Base-by-base conservation (phyloP, 2,888 invertebrate species). In the Aphidoletes aphidimyza region DNA sequence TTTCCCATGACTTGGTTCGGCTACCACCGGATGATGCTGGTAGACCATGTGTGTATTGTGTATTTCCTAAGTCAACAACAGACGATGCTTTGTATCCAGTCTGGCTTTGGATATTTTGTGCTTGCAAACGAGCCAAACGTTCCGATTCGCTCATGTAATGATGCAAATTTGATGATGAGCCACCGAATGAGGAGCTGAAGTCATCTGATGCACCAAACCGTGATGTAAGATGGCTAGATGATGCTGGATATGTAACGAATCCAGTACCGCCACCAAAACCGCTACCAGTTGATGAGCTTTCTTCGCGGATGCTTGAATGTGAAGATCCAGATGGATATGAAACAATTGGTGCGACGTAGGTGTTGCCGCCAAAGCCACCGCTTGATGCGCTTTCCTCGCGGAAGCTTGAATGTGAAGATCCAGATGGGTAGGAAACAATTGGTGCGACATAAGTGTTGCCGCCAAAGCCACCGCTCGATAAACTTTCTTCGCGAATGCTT, bases 51-150 rank as follows among this genome's bases (percentile, higher is more conserved):
- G 34, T 17, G n/a, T 54, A 42, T 42, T 54, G 54, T 9, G 1
- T 3, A n/a, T 22, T 9, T 36, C 37, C 81, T n/a, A 37, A 37
- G 37, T 81, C 37, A 81, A 22, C 81, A 6, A 9, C 22, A 37
- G 81, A 37, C 2, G 8, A 0, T n/a, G 37, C 17, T 37, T 81
- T 36, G 37, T 81, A 81, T 36, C 37, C 81, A 3, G 8, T 22
- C 37, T 17, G 22, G 6, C 81, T 22, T 36, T 81, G 81, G 37
- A 81, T 81, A 22, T 81, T 81, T 36, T 37, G 37, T 30, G 81
- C 81, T 81, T 81, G 81, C 37, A 81, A 37, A 37, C 81, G 81
- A 37, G 81, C 81, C 81, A 81, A 81, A 9, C 81, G 81, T 81
- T 81, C 81, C 5, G 81, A 81, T 81, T 81, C 81, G n/a, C 81